phyloP scores from a whole-genome alignment of 2,888 invertebrate genomes.

The Nemapogon koenigi region DNA sequence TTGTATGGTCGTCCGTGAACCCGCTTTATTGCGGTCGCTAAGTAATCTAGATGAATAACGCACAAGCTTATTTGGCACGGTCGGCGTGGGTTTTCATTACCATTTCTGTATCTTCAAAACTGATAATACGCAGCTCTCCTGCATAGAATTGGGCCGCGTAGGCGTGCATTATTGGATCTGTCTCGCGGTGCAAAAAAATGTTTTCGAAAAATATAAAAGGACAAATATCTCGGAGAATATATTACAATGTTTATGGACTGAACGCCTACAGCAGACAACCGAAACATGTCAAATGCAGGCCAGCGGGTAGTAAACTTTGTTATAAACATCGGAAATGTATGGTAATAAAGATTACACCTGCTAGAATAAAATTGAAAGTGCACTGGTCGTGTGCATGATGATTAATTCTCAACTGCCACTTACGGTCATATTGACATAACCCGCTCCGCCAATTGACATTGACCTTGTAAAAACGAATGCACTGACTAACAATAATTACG shows the following conservation, averaged over 20 bases:
- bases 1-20: slow-evolving; percentile 33
- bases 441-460: slow-evolving; percentile 40
- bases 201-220: slow-evolving; percentile 24
- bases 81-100: slow-evolving; percentile 43
- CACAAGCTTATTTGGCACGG: background rate
- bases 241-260: slow-evolving; percentile 25
- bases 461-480: slow-evolving; percentile 35
- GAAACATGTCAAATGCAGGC: slow-evolving; percentile 33
- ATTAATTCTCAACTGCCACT: slow-evolving; percentile 49
- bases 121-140: slow-evolving; percentile 36
- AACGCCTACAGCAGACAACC: slow-evolving; percentile 47
- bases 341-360: slow-evolving; percentile 2
- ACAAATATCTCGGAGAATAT: slow-evolving; percentile 14
- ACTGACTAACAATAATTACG: too few species aligned
- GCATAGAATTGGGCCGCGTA: slow-evolving; percentile 44
- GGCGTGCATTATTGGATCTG: slow-evolving; percentile 41
- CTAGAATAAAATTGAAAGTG: slow-evolving; percentile 50
- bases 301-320: too few species aligned
- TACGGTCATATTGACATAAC: slow-evolving; percentile 44
- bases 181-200: slow-evolving; percentile 13
- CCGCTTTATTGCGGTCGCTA: slow-evolving; percentile 38
- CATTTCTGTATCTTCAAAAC: slow-evolving; percentile 32
- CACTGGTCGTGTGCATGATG: slow-evolving; percentile 37
- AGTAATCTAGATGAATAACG: slow-evolving; percentile 45
- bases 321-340: background rate